These are phyloP conservation scores for Ectropis crepuscularia DNA, from an alignment of 2,888 invertebrate species.

Conservation along the genomic window DNA sequence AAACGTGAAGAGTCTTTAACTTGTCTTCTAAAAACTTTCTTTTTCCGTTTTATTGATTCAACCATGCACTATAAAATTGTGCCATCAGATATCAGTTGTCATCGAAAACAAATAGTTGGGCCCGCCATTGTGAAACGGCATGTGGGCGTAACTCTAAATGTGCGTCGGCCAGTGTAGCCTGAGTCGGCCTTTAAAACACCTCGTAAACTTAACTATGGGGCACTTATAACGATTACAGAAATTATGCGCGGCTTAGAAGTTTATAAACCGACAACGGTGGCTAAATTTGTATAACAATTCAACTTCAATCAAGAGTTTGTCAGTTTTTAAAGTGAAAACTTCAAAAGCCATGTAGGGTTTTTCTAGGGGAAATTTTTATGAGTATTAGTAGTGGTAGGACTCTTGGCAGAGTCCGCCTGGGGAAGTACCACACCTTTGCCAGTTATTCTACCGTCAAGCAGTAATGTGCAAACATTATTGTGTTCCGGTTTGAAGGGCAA, in stretches of 20 bases:
- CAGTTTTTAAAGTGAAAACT: too few relatives aligned
- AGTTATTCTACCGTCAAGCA: too few relatives aligned
- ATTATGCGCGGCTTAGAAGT: neutral
- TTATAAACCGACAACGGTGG: too few relatives aligned
- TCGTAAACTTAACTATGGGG: constrained; percentile 32
- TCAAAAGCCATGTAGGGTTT: too few relatives aligned
- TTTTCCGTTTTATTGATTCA: neutral
- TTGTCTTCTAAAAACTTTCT: neutral
- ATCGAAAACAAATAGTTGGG: constrained; percentile 49
- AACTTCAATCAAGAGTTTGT: too few relatives aligned
- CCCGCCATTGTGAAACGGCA: constrained; percentile 49
- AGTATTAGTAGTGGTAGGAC: too few relatives aligned
- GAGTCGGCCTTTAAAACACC: constrained; percentile 35
- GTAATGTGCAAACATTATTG: too few relatives aligned
- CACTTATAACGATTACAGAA: neutral
- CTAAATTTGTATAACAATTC: too few relatives aligned
- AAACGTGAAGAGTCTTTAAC: neutral
- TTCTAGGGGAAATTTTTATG: too few relatives aligned
- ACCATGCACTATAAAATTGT: constrained; percentile 11
- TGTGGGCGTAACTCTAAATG: constrained; percentile 48
- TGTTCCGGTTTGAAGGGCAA: too few relatives aligned
- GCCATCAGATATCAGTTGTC: constrained; percentile 20
- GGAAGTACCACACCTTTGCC: too few relatives aligned
- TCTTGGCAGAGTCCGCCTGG: too few relatives aligned
- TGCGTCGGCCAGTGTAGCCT: constrained; percentile 30